Conservation (phyloP, 2,797 vertebrate genomes). For the Thaleichthys pacificus region DNA sequence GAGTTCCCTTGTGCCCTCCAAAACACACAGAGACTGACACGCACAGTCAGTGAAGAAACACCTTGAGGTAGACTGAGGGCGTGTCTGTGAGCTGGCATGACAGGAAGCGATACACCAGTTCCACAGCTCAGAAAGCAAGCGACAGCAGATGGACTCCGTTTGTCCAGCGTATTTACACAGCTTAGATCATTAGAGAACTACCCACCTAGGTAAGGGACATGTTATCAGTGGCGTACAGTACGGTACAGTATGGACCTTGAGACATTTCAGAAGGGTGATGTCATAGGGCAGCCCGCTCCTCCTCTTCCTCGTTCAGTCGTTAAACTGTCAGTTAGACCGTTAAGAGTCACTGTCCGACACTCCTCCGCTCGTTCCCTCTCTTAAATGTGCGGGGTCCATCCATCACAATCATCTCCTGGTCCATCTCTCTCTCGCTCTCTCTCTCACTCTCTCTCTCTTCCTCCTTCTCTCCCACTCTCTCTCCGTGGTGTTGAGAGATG, state of each 20-base stretch:
- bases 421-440: neutral
- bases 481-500: neutral
- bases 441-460: neutral
- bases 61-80: neutral
- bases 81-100: neutral
- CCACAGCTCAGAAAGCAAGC: neutral
- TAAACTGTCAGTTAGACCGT: neutral
- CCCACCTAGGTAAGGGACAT: neutral
- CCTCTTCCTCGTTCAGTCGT: neutral
- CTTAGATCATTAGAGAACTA: neutral
- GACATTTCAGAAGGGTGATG: neutral
- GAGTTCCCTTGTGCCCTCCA: neutral
- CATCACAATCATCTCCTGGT: neutral
- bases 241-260: neutral
- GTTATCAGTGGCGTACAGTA: too few relatives aligned
- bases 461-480: neutral
- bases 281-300: neutral
- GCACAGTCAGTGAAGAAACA: neutral
- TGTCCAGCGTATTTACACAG: neutral
- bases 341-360: neutral
- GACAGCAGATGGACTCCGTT: neutral
- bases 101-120: neutral
- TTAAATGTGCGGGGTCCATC: neutral
- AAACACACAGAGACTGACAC: neutral
- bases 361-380: neutral